Conservation (phyloP, 2,888 invertebrate genomes). For the Urechis unicinctus region DNA sequence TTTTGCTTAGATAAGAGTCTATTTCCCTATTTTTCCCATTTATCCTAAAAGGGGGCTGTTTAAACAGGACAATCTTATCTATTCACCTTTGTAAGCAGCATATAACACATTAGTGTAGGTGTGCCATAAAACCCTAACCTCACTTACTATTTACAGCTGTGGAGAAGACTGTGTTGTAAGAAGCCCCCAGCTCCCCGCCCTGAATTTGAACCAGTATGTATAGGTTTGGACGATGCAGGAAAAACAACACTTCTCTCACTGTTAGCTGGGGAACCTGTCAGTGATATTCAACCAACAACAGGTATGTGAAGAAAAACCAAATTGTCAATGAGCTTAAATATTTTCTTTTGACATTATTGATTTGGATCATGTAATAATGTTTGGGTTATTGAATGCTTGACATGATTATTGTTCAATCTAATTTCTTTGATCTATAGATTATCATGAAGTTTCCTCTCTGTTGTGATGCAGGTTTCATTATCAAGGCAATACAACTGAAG, state of each 20-base stretch:
- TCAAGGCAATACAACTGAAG: conserved; percentile 42
- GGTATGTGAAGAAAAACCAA: conserved; percentile 23
- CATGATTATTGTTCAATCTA: no score
- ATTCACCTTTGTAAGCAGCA: no score
- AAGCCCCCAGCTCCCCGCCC: conserved; percentile 32
- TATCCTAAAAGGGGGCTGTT: no score
- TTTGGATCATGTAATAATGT: not conserved
- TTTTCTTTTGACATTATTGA: not conserved
- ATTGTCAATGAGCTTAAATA: not conserved
- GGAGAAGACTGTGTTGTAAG: conserved; percentile 35
- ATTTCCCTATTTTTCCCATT: no score
- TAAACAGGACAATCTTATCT: no score
- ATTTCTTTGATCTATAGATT: not conserved
- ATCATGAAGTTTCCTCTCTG: not conserved
- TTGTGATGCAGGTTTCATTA: conserved; percentile 39
- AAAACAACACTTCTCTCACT: conserved; percentile 40
- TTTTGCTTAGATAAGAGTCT: no score
- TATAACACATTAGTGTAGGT: no score
- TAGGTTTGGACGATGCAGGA: conserved; percentile 39
- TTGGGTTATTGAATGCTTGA: no score
- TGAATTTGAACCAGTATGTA: conserved; percentile 38
- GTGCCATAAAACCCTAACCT: no score
- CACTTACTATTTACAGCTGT: conserved; percentile 33
- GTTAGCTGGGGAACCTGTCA: conserved; percentile 37
- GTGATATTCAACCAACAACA: conserved; percentile 40